Evolutionary conservation across 2,113 vertebrate species (phyloP).

Genomic region (Mustelus asterias): DNA sequence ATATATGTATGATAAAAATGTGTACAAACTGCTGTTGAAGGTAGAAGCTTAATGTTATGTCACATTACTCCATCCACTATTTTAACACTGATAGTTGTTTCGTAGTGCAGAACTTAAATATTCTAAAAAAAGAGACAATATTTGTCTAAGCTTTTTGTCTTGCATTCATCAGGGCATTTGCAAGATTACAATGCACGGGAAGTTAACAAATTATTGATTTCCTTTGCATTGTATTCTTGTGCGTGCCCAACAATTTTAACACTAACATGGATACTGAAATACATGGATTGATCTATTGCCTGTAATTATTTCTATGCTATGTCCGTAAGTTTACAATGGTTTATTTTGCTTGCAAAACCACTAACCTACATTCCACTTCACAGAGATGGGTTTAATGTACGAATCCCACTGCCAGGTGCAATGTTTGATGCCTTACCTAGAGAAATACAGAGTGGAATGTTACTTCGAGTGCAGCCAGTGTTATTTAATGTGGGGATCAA

Average conservation of each 20-base stretch:
- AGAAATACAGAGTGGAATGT: constrained; percentile 97
- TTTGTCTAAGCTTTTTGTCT: too few species aligned
- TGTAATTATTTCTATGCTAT: background rate
- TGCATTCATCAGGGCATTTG: too few species aligned
- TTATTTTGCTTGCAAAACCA: background rate
- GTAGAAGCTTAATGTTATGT: background rate
- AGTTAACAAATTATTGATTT: too few species aligned
- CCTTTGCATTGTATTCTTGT: too few species aligned
- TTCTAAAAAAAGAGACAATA: too few species aligned
- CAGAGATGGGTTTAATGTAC: constrained; percentile 90
- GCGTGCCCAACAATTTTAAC: background rate
- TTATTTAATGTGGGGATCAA: constrained; percentile 98
- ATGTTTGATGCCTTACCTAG: constrained; percentile 86
- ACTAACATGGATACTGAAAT: background rate
- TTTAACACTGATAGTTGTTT: too few species aligned
- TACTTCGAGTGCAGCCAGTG: constrained; percentile 90
- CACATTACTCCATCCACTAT: background rate
- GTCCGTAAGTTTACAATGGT: background rate
- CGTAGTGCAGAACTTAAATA: too few species aligned
- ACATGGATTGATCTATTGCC: background rate
- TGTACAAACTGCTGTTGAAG: background rate
- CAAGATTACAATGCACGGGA: too few species aligned
- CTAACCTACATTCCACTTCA: constrained; percentile 22
- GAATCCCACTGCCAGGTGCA: constrained; percentile 83
- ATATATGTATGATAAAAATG: too few species aligned